Conservation (phyloP, 1,140 invertebrate genomes). For the Diachasma alloeum region DNA sequence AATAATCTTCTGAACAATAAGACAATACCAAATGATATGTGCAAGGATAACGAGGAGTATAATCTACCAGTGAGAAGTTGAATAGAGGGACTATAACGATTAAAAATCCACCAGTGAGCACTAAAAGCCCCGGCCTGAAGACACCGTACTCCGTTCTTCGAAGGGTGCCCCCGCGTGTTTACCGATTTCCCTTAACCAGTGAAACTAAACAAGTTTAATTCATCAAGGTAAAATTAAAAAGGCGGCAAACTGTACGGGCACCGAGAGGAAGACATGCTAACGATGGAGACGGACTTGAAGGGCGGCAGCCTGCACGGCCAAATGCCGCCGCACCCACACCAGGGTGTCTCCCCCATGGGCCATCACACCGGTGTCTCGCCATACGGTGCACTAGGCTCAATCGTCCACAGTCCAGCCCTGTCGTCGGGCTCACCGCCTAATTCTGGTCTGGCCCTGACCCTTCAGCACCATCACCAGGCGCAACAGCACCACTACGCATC, state of each 20-base stretch:
- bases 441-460: slow-evolving; percentile 39
- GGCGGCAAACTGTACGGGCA: slow-evolving; percentile 75
- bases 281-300: slow-evolving; percentile 88
- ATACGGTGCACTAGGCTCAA: slow-evolving; percentile 75
- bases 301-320: slow-evolving; percentile 82
- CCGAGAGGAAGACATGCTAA: slow-evolving; percentile 81
- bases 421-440: slow-evolving; percentile 65
- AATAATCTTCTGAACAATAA: background rate
- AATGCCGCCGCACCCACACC: slow-evolving; percentile 78
- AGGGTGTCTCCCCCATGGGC: slow-evolving; percentile 67
- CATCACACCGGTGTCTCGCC: slow-evolving; percentile 68
- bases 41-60: background rate
- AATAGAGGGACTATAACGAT: too few relatives aligned
- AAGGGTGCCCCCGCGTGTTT: too few relatives aligned
- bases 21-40: background rate
- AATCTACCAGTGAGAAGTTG: background rate
- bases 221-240: slow-evolving; percentile 48
- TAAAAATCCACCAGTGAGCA: background rate
- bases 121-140: background rate
- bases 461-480: slow-evolving; percentile 56
- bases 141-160: background rate
- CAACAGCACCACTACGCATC: slow-evolving; percentile 54
- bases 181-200: background rate
- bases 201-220: slow-evolving; percentile 23
- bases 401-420: slow-evolving; percentile 71